Evolutionary conservation across 1,140 invertebrate species (phyloP).

Genomic region (Trichomalopsis sarcophagae): DNA sequence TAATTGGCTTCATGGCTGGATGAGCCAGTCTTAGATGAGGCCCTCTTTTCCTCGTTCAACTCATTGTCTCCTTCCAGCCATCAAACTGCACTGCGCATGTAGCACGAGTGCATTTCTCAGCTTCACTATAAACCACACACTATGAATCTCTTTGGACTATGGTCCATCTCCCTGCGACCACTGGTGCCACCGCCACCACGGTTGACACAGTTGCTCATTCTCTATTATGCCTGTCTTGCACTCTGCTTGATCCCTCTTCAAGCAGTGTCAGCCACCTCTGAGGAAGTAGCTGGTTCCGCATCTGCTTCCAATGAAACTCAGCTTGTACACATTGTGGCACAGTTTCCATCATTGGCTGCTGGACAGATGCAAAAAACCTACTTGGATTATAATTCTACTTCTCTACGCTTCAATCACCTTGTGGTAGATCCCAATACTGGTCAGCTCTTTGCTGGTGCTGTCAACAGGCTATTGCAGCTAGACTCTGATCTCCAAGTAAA

Average conservation of each 20-base stretch:
- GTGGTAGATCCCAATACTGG: constrained; percentile 78
- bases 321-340: constrained; percentile 61
- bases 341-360: constrained; percentile 59
- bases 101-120: constrained; percentile 55
- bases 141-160: constrained; percentile 68
- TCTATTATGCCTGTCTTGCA: constrained; percentile 14
- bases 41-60: constrained; percentile 49
- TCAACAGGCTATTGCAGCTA: constrained; percentile 90
- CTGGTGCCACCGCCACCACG: constrained; percentile 59
- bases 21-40: constrained; percentile 58
- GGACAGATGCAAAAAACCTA: constrained; percentile 56
- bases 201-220: constrained; percentile 20
- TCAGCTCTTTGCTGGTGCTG: constrained; percentile 85
- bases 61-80: constrained; percentile 46
- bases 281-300: constrained; percentile 40
- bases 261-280: constrained; percentile 12
- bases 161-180: constrained; percentile 59
- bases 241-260: constrained; percentile 13
- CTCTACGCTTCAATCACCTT: constrained; percentile 77
- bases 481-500: constrained; percentile 83
- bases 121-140: constrained; percentile 58
- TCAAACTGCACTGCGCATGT: constrained; percentile 52
- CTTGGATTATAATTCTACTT: constrained; percentile 68
- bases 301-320: constrained; percentile 56
- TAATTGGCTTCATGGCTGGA: constrained; percentile 65